phyloP scores from a whole-genome alignment of 2,113 vertebrate species.

The Albula glossodonta region DNA sequence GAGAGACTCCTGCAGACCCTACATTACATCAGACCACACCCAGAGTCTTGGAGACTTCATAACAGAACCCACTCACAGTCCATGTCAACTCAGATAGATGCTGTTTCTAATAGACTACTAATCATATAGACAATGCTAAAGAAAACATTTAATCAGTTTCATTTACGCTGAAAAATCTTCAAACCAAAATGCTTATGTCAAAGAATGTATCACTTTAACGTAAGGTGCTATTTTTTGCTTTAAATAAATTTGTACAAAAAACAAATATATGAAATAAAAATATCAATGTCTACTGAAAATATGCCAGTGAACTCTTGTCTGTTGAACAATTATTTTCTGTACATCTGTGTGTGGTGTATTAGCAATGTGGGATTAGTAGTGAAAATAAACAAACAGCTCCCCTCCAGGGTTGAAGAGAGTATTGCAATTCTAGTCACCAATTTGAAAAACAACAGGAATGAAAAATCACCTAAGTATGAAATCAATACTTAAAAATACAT shows the following conservation, averaged over 20 bases:
- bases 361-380: background rate
- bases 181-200: background rate
- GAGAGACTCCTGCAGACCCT: background rate
- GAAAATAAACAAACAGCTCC: conserved; percentile 34
- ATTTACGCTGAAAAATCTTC: background rate
- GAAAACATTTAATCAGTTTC: conserved; percentile 1
- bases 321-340: background rate
- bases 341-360: background rate
- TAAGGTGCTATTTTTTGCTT: conserved; percentile 52
- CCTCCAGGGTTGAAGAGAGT: conserved; percentile 40
- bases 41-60: background rate
- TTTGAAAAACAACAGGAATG: background rate
- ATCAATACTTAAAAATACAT: background rate
- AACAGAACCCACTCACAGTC: background rate
- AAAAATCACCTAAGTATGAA: background rate
- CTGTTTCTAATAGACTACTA: background rate
- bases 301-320: background rate
- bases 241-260: conserved; percentile 30
- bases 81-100: background rate
- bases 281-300: background rate
- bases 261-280: conserved; percentile 17
- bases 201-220: conserved; percentile 32
- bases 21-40: background rate
- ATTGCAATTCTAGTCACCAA: background rate
- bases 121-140: background rate